Evolutionary conservation across 2,888 invertebrate species (phyloP).

Genomic region (Ametastegia equiseti): DNA sequence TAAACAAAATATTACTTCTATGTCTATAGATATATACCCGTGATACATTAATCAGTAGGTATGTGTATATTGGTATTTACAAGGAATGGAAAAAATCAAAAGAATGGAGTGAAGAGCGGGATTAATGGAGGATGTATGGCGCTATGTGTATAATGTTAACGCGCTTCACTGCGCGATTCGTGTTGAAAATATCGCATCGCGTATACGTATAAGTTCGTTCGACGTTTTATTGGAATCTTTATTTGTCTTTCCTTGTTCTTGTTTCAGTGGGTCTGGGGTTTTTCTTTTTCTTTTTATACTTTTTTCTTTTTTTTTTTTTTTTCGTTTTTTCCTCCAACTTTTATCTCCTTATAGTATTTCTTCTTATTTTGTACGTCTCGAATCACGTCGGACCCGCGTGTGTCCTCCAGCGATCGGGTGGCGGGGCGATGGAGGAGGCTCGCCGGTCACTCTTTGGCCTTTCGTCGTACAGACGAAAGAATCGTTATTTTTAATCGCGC

Average conservation of each 20-base stretch:
- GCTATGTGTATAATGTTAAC: not conserved
- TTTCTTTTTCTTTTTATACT: not conserved
- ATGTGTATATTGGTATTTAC: not conserved
- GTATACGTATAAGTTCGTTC: not conserved
- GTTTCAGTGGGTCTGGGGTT: not conserved
- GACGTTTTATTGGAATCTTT: slow-evolving; percentile 8
- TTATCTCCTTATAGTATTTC: too few species aligned
- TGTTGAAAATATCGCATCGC: not conserved
- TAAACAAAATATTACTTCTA: not conserved
- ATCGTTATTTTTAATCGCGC: not conserved
- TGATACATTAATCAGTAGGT: not conserved
- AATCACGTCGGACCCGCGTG: slow-evolving; percentile 42
- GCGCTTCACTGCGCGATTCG: not conserved
- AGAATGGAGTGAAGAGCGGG: not conserved
- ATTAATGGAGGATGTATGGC: not conserved
- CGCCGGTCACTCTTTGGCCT: slow-evolving; percentile 19
- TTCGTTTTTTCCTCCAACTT: not conserved
- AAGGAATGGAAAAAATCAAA: not conserved
- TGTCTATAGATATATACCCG: too few species aligned
- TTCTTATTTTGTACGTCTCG: slow-evolving; percentile 10
- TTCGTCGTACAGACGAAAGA: not conserved
- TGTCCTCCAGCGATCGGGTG: slow-evolving; percentile 21
- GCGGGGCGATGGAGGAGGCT: not conserved
- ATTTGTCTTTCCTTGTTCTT: not conserved
- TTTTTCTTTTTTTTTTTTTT: not conserved